Conservation (phyloP, 1,140 invertebrate genomes). For the Scaptomyza montana region DNA sequence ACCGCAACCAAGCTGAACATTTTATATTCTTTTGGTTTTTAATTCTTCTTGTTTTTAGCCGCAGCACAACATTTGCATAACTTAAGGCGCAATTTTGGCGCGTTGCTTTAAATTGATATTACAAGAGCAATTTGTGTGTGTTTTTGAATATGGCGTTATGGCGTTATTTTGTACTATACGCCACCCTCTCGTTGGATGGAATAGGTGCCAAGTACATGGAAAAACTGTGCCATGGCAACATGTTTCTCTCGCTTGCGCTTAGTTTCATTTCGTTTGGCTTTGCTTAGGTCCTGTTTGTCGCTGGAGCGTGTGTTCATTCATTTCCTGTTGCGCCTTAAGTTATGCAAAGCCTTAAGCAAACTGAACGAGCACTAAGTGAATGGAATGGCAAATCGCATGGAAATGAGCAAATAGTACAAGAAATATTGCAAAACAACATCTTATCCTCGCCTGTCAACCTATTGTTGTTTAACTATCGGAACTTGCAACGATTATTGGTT, state of each 20-base stretch:
- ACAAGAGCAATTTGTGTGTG: slow-evolving; percentile 68
- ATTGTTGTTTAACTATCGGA: too few species aligned
- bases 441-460: too few species aligned
- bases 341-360: slow-evolving; percentile 76
- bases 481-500: too few species aligned
- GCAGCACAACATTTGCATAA: slow-evolving; percentile 60
- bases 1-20: neutral
- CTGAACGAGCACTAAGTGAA: slow-evolving; percentile 47
- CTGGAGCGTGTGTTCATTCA: slow-evolving; percentile 27
- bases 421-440: too few species aligned
- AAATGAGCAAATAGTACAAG: slow-evolving; percentile 30
- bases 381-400: slow-evolving; percentile 9
- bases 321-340: slow-evolving; percentile 76
- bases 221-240: slow-evolving; percentile 68
- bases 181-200: neutral
- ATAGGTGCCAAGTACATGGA: slow-evolving; percentile 54
- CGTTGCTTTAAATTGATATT: slow-evolving; percentile 74
- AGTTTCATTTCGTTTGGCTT: slow-evolving; percentile 29
- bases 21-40: slow-evolving; percentile 4
- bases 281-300: slow-evolving; percentile 15
- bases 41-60: slow-evolving; percentile 10
- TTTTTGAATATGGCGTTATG: neutral
- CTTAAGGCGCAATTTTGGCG: slow-evolving; percentile 66
- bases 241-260: slow-evolving; percentile 44
- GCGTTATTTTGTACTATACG: too few species aligned